A percentile compares a stretch with the other conserved stretches of the same genome.
These are phyloP conservation scores for Castor canadensis DNA, from an alignment of 2,113 vertebrate genomes.

Conservation along the genomic window DNA sequence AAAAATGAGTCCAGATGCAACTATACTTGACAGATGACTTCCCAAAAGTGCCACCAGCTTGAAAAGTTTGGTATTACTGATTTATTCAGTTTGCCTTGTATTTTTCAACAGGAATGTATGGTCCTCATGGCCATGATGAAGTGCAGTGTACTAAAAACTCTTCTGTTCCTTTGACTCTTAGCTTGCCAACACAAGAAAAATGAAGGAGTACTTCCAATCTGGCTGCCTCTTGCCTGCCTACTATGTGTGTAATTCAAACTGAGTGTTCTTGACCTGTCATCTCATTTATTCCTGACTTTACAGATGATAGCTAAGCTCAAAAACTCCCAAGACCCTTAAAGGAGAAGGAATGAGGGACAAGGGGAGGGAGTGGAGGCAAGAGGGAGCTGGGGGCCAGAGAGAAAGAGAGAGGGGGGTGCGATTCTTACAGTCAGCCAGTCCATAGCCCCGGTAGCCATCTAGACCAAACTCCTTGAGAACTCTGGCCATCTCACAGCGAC, in stretches of 20 bases:
- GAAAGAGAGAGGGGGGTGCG: too few species aligned
- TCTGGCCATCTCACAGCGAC: slow-evolving; percentile 82
- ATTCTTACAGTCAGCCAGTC: slow-evolving; percentile 85
- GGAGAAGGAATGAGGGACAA: neutral
- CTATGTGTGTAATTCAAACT: neutral
- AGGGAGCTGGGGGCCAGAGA: neutral
- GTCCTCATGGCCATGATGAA: too few species aligned
- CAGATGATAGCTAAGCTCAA: neutral
- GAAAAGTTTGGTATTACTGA: too few species aligned
- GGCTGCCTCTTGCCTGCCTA: neutral
- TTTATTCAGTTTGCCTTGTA: neutral
- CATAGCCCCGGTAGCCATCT: slow-evolving; percentile 79
- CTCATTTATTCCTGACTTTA: neutral
- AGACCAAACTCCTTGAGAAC: slow-evolving; percentile 76
- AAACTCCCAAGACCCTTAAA: neutral
- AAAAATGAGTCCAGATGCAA: neutral
- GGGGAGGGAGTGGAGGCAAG: neutral
- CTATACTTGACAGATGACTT: neutral
- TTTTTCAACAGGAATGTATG: neutral
- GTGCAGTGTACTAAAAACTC: neutral
- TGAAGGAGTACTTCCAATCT: neutral
- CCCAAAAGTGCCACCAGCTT: neutral
- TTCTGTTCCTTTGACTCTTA: neutral
- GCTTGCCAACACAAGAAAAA: neutral
- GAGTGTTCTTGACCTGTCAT: neutral